Evolutionary conservation across 1,140 invertebrate species (phyloP), one percentile per base, ranked within the genome.

Genomic region (Brachionus asplanchnoidis): DNA sequence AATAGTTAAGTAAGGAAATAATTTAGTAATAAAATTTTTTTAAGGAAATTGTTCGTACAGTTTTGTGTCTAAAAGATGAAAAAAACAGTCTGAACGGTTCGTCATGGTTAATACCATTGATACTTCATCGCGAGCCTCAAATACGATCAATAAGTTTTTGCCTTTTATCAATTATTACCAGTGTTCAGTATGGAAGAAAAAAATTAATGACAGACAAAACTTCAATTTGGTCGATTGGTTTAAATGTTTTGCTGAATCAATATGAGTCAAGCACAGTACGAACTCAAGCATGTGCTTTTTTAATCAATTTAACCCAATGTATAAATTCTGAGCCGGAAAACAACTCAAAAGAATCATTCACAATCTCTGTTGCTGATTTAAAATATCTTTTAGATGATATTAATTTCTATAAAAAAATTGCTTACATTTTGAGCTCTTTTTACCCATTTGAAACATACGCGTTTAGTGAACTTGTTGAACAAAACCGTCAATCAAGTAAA

Each of bases 371-470:
- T 23, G 17, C 56, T 28, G 36, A 60, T 26, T 46, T 82, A 65
- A 26, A 40, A 23, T 11, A 23, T 6, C 32, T 65, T 9, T 36
- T 82, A 32, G 79, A 60, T 12, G 79, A 82, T 28, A 20, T 82
- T 44, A 82, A 82, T 42, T 82, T 82, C 36, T 82, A 42, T 23
- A 82, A 65, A 82, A 60, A 82, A 46, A 82, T 82, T 56, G 79
- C 79, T 23, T 60, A 44, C 14, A 65, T 68, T n/a, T 17, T 82
- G 8, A 65, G 14, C 40, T 42, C 53, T 36, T 82, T 82, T 82
- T 82, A 82, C 36, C 79, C 79, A 11, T 65, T 42, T 26, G 79
- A 60, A 20, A 82, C 65, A 5, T 68, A 65, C 17, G n/a, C 17
- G 0, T 82, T 82, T 20, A 60, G 36, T 40, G 79, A 82, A 28